These are phyloP conservation scores for Arrhopalites spinosus DNA, from an alignment of 2,888 invertebrate species.

Conservation along the genomic window DNA sequence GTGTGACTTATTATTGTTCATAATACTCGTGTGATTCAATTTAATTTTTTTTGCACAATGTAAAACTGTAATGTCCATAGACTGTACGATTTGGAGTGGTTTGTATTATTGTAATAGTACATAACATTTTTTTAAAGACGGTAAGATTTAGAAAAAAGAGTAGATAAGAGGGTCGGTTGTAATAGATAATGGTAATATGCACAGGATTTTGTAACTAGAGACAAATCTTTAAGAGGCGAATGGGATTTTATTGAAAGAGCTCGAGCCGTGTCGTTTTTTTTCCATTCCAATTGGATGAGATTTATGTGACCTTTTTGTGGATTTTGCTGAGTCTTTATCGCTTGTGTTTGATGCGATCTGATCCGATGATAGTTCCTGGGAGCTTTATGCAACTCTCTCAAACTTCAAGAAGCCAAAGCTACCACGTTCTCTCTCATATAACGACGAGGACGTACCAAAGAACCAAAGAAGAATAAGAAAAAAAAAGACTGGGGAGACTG, in stretches of 20 bases:
- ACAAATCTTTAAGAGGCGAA: conserved; percentile 29
- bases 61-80: too few relatives aligned
- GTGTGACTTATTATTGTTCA: too few relatives aligned
- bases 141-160: background rate
- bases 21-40: too few relatives aligned
- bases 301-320: conserved; percentile 38
- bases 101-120: too few relatives aligned
- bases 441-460: background rate
- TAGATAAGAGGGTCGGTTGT: background rate
- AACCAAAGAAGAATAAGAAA: background rate
- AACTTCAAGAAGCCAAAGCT: background rate
- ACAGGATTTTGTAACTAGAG: background rate
- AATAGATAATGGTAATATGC: background rate
- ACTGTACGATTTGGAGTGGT: too few relatives aligned
- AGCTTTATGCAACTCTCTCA: background rate
- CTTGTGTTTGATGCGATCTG: conserved; percentile 32
- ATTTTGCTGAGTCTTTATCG: conserved; percentile 35
- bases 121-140: too few relatives aligned
- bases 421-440: background rate
- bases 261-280: conserved; percentile 18
- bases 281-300: conserved; percentile 37
- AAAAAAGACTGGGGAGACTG: background rate
- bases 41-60: too few relatives aligned
- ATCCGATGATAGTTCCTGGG: conserved; percentile 25
- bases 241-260: conserved; percentile 30